phyloP scores from a whole-genome alignment of 2,888 invertebrate genomes.

The Cyaniris semiargus region DNA sequence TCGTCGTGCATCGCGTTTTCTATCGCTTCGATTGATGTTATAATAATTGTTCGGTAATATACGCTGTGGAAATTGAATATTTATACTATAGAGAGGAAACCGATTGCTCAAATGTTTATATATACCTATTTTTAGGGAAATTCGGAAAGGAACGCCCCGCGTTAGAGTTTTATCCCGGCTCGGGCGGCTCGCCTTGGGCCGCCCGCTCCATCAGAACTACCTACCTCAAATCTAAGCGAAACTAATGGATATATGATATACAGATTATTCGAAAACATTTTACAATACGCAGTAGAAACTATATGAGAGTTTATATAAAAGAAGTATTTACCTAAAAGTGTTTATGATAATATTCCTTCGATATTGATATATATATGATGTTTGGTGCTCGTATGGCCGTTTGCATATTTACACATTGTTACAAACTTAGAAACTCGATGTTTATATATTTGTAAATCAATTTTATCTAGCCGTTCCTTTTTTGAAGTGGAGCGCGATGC shows the following conservation, averaged over 20 bases:
- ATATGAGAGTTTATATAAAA: constrained; percentile 76
- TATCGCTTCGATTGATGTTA: constrained; percentile 70
- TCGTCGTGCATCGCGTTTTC: constrained; percentile 75
- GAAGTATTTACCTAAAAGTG: constrained; percentile 74
- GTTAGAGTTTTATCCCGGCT: constrained; percentile 77
- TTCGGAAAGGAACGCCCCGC: constrained; percentile 75
- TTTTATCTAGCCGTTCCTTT: constrained; percentile 57
- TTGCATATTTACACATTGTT: constrained; percentile 72
- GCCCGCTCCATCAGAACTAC: constrained; percentile 62
- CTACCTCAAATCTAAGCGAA: constrained; percentile 77
- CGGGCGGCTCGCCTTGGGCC: constrained; percentile 45
- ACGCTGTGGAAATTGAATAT: constrained; percentile 73
- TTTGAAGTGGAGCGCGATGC: constrained; percentile 37
- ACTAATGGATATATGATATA: constrained; percentile 61
- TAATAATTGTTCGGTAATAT: constrained; percentile 63
- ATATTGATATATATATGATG: constrained; percentile 61
- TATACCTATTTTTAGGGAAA: constrained; percentile 77
- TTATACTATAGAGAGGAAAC: constrained; percentile 76
- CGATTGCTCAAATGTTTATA: constrained; percentile 81
- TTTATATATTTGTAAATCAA: constrained; percentile 50
- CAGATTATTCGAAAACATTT: constrained; percentile 70
- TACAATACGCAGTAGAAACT: constrained; percentile 70
- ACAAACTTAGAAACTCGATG: constrained; percentile 60
- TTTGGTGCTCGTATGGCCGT: constrained; percentile 74
- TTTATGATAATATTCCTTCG: constrained; percentile 60